Base-by-base conservation (phyloP, 2,888 invertebrate species). In the Operophtera brumata region DNA sequence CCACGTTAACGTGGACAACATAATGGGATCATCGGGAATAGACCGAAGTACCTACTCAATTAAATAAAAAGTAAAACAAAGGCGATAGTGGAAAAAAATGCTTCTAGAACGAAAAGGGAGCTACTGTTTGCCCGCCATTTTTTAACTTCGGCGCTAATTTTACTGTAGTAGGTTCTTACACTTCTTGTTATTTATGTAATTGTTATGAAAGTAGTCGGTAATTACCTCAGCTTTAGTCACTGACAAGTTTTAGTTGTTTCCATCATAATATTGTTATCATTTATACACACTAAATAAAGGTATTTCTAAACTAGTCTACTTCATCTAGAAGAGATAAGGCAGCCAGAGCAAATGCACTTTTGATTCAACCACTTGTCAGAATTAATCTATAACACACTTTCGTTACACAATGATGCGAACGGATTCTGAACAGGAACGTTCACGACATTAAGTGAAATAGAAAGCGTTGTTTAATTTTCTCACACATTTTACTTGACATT, bases 391-490 rank as follows among this genome's bases (percentile, higher is more conserved):
- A 43, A 44, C 37, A 36, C 39, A 52, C 43, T 54, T 43, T 44
- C 48, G 37, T 46, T 45, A 52, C 42, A 47, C 56, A 59, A 54
- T 55, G 59, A 54, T 55, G 59, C 52, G 30, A 48, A 32, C 54
- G 46, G 37, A 52, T 59, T 54, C 37, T 40, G 35, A 43, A 54
- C 40, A 40, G 43, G 49, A 35, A 34, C 58, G 45, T 39, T 41
- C 42, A 47, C 47, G 48, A 46, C 52, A 69, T 62, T 71, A 70
- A 75, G 69, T 74, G 78, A 77, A 80, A 81, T 77, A 75, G 78
- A 78, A 80, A 80, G 75, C 74, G 73, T 73, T 76, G 77, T 80
- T 78, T 78, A 77, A 82, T 80, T 78, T 83, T 83, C 83, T 74
- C 81, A 79, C 78, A 74, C 72, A 55, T 75, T 74, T 71, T 73